phyloP scores from a whole-genome alignment of 2,888 invertebrate genomes.

The Dromius quadrimaculatus region DNA sequence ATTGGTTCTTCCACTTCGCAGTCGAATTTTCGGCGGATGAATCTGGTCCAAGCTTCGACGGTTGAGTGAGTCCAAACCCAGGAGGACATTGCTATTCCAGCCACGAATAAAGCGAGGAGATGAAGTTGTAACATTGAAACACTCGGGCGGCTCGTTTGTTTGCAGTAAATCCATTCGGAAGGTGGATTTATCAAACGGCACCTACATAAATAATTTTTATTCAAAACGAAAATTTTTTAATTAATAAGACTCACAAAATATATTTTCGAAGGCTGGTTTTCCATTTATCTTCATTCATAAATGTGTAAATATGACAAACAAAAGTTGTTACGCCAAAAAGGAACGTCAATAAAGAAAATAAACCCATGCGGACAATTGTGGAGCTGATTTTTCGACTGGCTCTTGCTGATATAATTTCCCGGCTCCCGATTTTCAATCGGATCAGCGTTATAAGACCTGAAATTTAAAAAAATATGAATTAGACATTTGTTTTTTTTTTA shows the following conservation, averaged over 20 bases:
- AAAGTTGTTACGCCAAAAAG: slow-evolving; percentile 84
- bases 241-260: slow-evolving; percentile 77
- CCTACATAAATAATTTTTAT: slow-evolving; percentile 60
- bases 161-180: slow-evolving; percentile 70
- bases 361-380: slow-evolving; percentile 87
- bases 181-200: slow-evolving; percentile 66
- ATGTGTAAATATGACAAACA: slow-evolving; percentile 86
- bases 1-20: slow-evolving; percentile 77
- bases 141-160: slow-evolving; percentile 79
- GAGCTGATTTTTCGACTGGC: slow-evolving; percentile 88
- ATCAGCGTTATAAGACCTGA: slow-evolving; percentile 83
- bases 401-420: slow-evolving; percentile 85
- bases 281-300: slow-evolving; percentile 82
- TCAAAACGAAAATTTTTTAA: background rate
- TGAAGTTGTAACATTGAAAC: slow-evolving; percentile 86
- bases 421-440: slow-evolving; percentile 83
- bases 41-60: slow-evolving; percentile 86
- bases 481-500: background rate
- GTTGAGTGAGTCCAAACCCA: slow-evolving; percentile 95
- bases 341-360: slow-evolving; percentile 82
- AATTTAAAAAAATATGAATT: slow-evolving; percentile 55
- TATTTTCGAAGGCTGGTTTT: slow-evolving; percentile 80
- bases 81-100: slow-evolving; percentile 89
- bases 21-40: slow-evolving; percentile 83
- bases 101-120: slow-evolving; percentile 84